Base-by-base conservation (phyloP, 1,140 invertebrate species). In the Leptoteleia sp. region DNA sequence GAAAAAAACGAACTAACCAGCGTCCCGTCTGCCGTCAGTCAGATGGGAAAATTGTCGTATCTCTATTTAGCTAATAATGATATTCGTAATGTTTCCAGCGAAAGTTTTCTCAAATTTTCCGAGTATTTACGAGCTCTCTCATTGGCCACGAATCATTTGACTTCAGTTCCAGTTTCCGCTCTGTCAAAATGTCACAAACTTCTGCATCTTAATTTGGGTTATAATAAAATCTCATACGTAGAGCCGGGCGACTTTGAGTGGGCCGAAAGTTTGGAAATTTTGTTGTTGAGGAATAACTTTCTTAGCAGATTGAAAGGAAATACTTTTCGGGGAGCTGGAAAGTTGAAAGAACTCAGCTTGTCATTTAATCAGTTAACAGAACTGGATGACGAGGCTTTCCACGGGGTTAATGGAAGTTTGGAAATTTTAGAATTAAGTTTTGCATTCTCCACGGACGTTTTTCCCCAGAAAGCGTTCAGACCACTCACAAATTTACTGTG, bases 361-460 rank as follows among this genome's bases (percentile, higher is more conserved):
- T 96, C 95, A 65, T 97, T 97, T 86, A 97, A 97, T 87, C 94
- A 95, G 79, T 90, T 98, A 27, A 92, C 92, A 59, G 93, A 95
- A 62, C 90, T 96, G 22, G 93, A 96, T 82, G 91, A 93, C 6
- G 90, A 94, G 59, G 93, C 95, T 4, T 96, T 97, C 81, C 89
- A 91, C 12, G 94, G 94, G 65, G 90, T 95, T 27, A 91, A 93
- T 25, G 90, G 92, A 3, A 93, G 91, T n/a, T 87, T 97, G 4
- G 93, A 95, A 83, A 95, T 94, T 54, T 89, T 97, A 12, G 96
- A 97, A 85, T 91, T 96, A 33, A 96, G 95, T 73, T 96, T 96
- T 79, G 95, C 94, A 0, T 92, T 96, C 31, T 93, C 94, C 42
- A 93, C 93, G 4, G 94, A 95, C 12, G 90, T 93, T 76, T 94